These are phyloP conservation scores for Proctacanthus coquilletti DNA, from an alignment of 1,140 invertebrate genomes.

Conservation along the genomic window DNA sequence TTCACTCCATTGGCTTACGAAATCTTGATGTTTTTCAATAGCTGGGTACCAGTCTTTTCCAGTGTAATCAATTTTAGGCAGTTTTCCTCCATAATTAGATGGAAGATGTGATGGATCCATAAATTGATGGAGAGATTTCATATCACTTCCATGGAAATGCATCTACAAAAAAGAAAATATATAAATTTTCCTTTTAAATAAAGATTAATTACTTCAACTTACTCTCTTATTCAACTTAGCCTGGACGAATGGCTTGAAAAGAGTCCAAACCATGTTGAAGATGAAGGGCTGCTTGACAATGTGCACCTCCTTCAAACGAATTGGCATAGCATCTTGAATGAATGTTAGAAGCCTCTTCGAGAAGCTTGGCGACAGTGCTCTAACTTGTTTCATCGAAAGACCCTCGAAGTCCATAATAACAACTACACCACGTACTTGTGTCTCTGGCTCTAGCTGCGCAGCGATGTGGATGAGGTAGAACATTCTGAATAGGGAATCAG, in stretches of 20 bases:
- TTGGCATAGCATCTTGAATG: constrained; percentile 77
- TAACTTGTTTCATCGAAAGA: constrained; percentile 54
- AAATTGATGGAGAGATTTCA: constrained; percentile 58
- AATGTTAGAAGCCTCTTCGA: constrained; percentile 57
- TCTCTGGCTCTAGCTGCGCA: constrained; percentile 54
- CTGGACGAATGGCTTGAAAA: constrained; percentile 75
- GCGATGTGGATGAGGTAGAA: constrained; percentile 63
- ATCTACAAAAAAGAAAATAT: constrained; percentile 54
- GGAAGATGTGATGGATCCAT: constrained; percentile 52
- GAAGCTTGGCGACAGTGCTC: constrained; percentile 52
- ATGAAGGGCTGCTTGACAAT: constrained; percentile 79
- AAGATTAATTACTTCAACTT: constrained; percentile 18
- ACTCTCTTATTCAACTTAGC: constrained; percentile 71
- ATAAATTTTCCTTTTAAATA: constrained; percentile 3
- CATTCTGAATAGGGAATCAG: constrained; percentile 58
- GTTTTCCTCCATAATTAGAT: constrained; percentile 46
- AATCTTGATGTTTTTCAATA: constrained; percentile 41
- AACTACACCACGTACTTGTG: constrained; percentile 54
- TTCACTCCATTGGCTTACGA: constrained; percentile 47
- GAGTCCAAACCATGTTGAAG: constrained; percentile 73
- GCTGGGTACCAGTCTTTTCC: constrained; percentile 56
- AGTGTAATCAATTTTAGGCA: constrained; percentile 58
- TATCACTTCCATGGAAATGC: constrained; percentile 59
- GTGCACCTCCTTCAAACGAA: constrained; percentile 77
- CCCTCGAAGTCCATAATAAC: constrained; percentile 70